Evolutionary conservation across 2,797 vertebrate species (phyloP), one percentile per base, ranked within the genome.

Genomic region (Uromys caudimaculatus): DNA sequence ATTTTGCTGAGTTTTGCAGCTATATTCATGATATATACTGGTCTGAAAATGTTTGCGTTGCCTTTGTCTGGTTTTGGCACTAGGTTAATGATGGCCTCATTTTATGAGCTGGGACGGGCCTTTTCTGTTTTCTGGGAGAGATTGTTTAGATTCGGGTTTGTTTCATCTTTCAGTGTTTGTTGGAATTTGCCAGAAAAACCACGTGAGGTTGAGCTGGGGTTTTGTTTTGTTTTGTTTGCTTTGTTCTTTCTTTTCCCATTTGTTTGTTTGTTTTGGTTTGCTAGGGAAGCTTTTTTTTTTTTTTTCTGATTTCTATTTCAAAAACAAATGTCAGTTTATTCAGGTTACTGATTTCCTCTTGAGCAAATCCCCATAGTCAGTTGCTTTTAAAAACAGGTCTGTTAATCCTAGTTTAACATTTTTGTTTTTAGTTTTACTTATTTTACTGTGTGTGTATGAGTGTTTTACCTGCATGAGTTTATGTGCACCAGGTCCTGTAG

Each of bases 81-180:
- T 64, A 85, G 64, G 14, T 62, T 91, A 95, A 89, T 41, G 58
- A 82, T 89, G 85, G 62, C 56, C 52, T 95, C 71, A 69, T 64
- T 79, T 62, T 85, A 69, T 75, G 52, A 90, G n/a, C 79, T 90
- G 41, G 91, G 24, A 94, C 92, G n/a, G 24, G 8, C 79, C 23
- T 91, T 38, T 76, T 87, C 54, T 64, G 0, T 82, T 94, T 96
- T 93, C 75, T 95, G 88, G 47, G 81, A 96, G 62, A 94, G 77
- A 76, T 76, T 87, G 64, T 96, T 91, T 94, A 92, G 60, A 95
- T 75, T 91, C 76, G 67, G 50, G 94, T 83, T 97, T 35, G 71
- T 91, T 96, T 93, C 77, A 76, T 90, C 89, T 94, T 92, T 90
- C 87, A 91, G 47, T 89, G 58, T 90, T 95, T 73, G 75, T 50